Evolutionary conservation across 2,797 vertebrate genomes (phyloP), one percentile per base, ranked within the genome.

Genomic region (Rhinichthys osculus): DNA sequence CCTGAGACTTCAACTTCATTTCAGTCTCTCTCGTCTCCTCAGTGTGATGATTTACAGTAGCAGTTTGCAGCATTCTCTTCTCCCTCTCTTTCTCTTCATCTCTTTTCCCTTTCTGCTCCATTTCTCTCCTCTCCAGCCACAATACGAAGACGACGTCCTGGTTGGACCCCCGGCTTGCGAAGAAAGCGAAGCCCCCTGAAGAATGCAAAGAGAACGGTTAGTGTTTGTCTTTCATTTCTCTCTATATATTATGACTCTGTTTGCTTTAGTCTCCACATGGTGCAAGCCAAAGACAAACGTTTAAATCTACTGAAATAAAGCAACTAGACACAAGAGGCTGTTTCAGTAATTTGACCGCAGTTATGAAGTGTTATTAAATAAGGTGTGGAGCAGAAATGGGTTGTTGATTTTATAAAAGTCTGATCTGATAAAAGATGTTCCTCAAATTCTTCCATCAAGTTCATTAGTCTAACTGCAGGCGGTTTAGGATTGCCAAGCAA

Each of bases 101-200:
- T 92, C 92, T 89, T 90, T 89, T 81, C 94, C 94, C 92, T 92
- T 94, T 95, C 94, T 92, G 90, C 91, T 92, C 88, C 91, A 91
- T 86, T 89, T 90, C 90, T 88, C 84, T 74, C 90, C 88, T 91
- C 89, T 89, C 87, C 96, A 99, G 98, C 96, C 98, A 99, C 96
- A 99, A 99, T 96, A 99, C 97, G 95, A 99, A 99, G 97, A 99
- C 98, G 91, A 99, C 98, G 92, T 99, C 98, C 95, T 99, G 98
- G 98, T 96, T 99, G 95, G 98, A 99, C 96, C 98, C 98, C 88
- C 96, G 98, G 93, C 96, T 99, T 91, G 98, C 98, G 93, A 99
- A 98, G 97, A 99, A 98, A 96, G 97, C 98, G 90, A 99, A 99
- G 93, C 98, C 97, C 90, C 97, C 98, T 64, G 98, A 99, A 96